These are phyloP conservation scores for Sphaeramia orbicularis DNA, from an alignment of 2,797 vertebrate species.

Conservation along the genomic window DNA sequence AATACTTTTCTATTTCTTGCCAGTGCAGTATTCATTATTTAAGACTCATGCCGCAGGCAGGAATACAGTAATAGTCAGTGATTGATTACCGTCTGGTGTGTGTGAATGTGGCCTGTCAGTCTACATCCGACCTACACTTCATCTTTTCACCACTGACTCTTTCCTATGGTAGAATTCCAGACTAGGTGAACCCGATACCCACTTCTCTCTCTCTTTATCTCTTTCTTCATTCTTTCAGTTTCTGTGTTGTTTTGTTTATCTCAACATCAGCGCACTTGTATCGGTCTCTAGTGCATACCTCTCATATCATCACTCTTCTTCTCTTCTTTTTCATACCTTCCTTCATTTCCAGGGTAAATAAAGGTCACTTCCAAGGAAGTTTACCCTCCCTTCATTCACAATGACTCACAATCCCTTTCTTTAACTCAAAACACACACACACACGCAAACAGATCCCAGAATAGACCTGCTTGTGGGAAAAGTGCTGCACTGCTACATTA, in stretches of 20 bases:
- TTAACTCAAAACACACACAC: conserved; percentile 11
- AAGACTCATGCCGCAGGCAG: conserved; percentile 17
- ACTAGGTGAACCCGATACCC: conserved; percentile 36
- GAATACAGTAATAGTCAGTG: conserved; percentile 3
- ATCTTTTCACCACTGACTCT: conserved; percentile 27
- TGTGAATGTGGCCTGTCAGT: conserved; percentile 23
- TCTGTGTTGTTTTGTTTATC: conserved; percentile 28
- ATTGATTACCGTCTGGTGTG: neutral
- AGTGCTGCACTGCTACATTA: conserved; percentile 13
- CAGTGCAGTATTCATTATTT: conserved; percentile 45
- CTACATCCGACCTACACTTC: conserved; percentile 12
- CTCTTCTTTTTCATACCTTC: neutral
- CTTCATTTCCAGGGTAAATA: conserved; percentile 18
- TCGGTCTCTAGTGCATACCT: conserved; percentile 1
- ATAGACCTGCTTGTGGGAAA: conserved; percentile 47
- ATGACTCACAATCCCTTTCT: conserved; percentile 15
- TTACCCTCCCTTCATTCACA: conserved; percentile 24
- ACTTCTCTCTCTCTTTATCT: neutral
- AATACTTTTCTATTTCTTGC: conserved; percentile 30
- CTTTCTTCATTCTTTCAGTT: conserved; percentile 33
- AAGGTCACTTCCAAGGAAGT: conserved; percentile 21
- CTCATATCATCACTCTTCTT: neutral
- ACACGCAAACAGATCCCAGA: conserved; percentile 43
- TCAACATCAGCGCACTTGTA: conserved; percentile 23
- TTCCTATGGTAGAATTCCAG: conserved; percentile 49